These are phyloP conservation scores for Drosophila kambysellisi DNA, from an alignment of 2,888 invertebrate genomes.

Conservation along the genomic window DNA sequence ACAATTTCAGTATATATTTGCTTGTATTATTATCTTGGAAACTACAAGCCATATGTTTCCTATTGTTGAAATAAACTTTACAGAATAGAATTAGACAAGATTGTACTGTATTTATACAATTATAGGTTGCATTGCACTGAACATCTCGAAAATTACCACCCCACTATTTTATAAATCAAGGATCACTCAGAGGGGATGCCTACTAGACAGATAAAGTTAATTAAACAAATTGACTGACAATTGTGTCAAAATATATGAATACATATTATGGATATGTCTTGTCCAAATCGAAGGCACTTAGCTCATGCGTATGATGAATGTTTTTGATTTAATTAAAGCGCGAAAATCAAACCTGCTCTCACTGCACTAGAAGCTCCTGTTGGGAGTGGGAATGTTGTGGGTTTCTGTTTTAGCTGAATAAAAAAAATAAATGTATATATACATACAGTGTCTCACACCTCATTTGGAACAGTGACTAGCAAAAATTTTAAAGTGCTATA, in stretches of 20 bases:
- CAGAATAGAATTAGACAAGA: neutral
- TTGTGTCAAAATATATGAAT: constrained; percentile 27
- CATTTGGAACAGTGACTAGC: too few relatives aligned
- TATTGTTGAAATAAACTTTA: neutral
- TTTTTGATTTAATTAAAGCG: constrained; percentile 72
- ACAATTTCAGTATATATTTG: neutral
- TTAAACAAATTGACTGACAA: constrained; percentile 60
- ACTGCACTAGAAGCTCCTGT: constrained; percentile 9
- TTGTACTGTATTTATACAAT: neutral
- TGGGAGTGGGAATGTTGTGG: neutral
- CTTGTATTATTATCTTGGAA: neutral
- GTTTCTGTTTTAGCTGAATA: constrained; percentile 1
- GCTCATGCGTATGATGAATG: constrained; percentile 69
- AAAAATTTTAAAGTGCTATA: too few relatives aligned
- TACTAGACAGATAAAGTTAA: constrained; percentile 24
- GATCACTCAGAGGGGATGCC: neutral
- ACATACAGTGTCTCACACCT: too few relatives aligned
- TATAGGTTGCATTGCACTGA: neutral
- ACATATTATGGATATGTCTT: constrained; percentile 19
- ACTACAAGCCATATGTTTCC: neutral
- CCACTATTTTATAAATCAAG: neutral
- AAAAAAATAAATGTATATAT: neutral
- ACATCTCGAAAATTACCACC: neutral
- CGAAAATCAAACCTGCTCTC: constrained; percentile 33
- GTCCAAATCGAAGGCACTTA: constrained; percentile 50